A percentile compares a stretch with the other conserved stretches of the same genome.
These are phyloP conservation scores for Tachina grossa DNA, from an alignment of 2,888 invertebrate species.

Conservation along the genomic window DNA sequence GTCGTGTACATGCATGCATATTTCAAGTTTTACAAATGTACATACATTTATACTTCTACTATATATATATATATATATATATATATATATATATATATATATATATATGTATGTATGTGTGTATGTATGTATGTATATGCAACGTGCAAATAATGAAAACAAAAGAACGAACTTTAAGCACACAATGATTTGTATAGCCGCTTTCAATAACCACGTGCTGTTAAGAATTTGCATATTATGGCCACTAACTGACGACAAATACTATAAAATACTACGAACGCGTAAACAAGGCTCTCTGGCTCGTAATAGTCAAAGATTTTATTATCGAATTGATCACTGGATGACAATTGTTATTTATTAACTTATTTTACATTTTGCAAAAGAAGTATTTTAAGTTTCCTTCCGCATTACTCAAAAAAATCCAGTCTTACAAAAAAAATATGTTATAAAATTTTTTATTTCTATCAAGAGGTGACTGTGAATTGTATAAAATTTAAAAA, in stretches of 20 bases:
- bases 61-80: background rate
- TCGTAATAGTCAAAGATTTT: background rate
- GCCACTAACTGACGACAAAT: constrained; percentile 32
- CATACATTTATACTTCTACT: constrained; percentile 6
- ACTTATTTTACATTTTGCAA: background rate
- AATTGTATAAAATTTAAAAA: no score
- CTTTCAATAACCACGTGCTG: constrained; percentile 69
- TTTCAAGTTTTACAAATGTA: background rate
- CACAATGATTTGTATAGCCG: constrained; percentile 34
- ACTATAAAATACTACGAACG: constrained; percentile 12
- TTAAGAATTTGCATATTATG: constrained; percentile 37
- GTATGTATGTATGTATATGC: constrained; percentile 12
- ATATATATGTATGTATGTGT: background rate
- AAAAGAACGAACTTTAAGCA: constrained; percentile 33
- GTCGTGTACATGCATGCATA: no score
- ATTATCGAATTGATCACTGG: background rate
- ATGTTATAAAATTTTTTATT: no score
- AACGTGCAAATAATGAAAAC: constrained; percentile 59
- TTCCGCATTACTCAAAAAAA: no score
- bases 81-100: no score
- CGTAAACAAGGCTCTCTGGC: background rate
- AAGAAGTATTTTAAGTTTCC: no score
- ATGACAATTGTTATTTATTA: background rate
- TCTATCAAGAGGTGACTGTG: no score
- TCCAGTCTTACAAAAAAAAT: no score